A percentile compares a stretch with the other conserved stretches of the same genome.
Conservation (phyloP, 2,797 vertebrate genomes). For the Hirundo rustica region DNA sequence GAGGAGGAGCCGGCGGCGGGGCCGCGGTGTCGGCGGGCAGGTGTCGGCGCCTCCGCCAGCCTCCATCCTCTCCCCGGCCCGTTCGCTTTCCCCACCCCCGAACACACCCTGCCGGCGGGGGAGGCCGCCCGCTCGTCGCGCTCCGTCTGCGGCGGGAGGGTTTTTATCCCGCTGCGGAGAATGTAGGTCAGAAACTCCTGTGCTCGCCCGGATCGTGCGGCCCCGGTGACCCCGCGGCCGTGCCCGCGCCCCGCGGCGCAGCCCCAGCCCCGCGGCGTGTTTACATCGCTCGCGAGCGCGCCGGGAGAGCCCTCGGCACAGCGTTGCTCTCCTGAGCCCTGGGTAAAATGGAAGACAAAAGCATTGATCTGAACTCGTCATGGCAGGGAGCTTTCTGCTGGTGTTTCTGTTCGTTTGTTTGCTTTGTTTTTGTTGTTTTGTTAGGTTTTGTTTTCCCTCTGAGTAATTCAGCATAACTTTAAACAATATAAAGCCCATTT, state of each 20-base stretch:
- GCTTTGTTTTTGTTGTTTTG: neutral
- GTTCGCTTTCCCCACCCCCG: slow-evolving; percentile 38
- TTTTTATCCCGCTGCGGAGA: neutral
- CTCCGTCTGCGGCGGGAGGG: slow-evolving; percentile 5
- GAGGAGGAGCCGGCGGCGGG: slow-evolving; percentile 9
- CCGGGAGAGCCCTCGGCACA: neutral
- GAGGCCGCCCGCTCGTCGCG: neutral
- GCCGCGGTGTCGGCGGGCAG: neutral
- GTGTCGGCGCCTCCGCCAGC: neutral
- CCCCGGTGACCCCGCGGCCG: neutral
- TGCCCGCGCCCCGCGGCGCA: neutral
- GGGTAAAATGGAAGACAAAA: slow-evolving; percentile 62
- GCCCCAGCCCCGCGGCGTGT: neutral
- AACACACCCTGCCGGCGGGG: slow-evolving; percentile 33
- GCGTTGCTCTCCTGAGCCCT: neutral
- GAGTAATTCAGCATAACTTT: neutral
- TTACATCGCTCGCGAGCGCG: neutral
- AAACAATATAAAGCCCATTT: neutral
- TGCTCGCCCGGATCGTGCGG: neutral
- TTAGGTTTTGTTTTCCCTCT: accelerated
- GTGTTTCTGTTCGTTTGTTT: neutral
- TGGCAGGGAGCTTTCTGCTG: neutral
- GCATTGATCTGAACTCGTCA: neutral
- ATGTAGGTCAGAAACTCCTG: slow-evolving; percentile 18
- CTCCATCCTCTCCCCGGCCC: neutral